phyloP scores from a whole-genome alignment of 92 coral and sea anemone genomes.

The Porites evermanni region DNA sequence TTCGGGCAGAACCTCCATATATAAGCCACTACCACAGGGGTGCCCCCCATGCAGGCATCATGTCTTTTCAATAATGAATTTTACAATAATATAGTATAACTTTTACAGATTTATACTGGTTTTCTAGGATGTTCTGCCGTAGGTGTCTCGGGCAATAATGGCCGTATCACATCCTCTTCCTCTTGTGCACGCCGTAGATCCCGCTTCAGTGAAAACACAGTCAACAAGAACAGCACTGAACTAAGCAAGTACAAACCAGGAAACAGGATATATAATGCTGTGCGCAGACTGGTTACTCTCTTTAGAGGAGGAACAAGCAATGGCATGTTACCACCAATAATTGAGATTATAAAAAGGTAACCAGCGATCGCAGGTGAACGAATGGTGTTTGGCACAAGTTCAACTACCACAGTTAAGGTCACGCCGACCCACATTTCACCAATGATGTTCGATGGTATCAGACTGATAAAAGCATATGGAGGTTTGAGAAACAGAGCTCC shows the following conservation, averaged over 20 bases:
- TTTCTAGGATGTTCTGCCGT: slow-evolving; percentile 4
- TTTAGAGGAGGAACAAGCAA: slow-evolving; percentile 85
- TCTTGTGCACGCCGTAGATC: slow-evolving; percentile 64
- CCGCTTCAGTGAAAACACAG: slow-evolving; percentile 87
- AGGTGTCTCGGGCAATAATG: slow-evolving; percentile 69
- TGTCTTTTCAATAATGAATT: neutral
- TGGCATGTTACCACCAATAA: slow-evolving; percentile 95
- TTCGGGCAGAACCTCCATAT: too few relatives aligned
- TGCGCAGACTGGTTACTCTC: slow-evolving; percentile 78
- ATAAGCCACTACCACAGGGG: too few relatives aligned
- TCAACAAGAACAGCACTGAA: slow-evolving; percentile 86
- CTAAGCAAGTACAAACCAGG: slow-evolving; percentile 94
- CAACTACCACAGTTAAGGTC: slow-evolving; percentile 92
- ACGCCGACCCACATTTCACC: slow-evolving; percentile 99
- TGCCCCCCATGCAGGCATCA: too few relatives aligned
- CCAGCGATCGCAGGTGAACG: slow-evolving; percentile 92
- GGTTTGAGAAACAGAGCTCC: slow-evolving; percentile 94
- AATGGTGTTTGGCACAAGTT: slow-evolving; percentile 86
- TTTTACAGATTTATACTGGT: neutral
- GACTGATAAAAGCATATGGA: slow-evolving; percentile 92
- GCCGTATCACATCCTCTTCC: slow-evolving; percentile 61
- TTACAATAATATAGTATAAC: neutral
- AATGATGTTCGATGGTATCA: slow-evolving; percentile 88
- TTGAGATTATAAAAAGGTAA: slow-evolving; percentile 86
- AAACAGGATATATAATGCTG: slow-evolving; percentile 82